Evolutionary conservation across 2,113 vertebrate species (phyloP).

Genomic region (Mellivora capensis): DNA sequence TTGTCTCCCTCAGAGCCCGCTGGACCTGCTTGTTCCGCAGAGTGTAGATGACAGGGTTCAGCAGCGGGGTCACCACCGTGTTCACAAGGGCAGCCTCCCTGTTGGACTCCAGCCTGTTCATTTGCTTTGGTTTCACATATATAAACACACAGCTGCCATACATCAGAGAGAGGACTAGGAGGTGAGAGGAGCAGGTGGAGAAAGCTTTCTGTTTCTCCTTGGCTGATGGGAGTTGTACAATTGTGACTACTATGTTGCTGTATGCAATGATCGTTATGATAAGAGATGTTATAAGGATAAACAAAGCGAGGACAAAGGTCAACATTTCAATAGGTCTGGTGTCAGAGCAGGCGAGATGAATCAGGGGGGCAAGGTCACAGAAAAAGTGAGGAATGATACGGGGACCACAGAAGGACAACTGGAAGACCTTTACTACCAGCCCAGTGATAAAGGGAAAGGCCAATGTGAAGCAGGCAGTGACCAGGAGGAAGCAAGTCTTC

Average conservation of each 20-base stretch:
- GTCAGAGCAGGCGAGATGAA: slow-evolving; percentile 25
- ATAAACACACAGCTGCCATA: background rate
- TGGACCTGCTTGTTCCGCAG: slow-evolving; percentile 24
- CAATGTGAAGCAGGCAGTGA: background rate
- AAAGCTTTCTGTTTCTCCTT: background rate
- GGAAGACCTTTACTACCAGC: background rate
- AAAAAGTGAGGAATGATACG: slow-evolving; percentile 22
- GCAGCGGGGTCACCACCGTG: background rate
- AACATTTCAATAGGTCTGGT: background rate
- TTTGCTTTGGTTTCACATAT: background rate
- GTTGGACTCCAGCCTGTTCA: background rate
- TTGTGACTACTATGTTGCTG: background rate
- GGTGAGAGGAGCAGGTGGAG: slow-evolving; percentile 6
- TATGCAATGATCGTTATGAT: background rate
- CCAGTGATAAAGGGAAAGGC: background rate
- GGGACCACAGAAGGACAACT: background rate
- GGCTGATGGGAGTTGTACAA: background rate
- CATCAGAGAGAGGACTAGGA: slow-evolving; percentile 25
- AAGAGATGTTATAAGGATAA: background rate
- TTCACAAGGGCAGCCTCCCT: background rate
- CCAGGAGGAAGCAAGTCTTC: background rate
- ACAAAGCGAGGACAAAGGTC: background rate
- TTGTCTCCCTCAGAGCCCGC: too few relatives aligned
- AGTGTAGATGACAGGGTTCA: slow-evolving; percentile 42
- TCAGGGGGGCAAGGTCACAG: background rate